These are phyloP conservation scores for Temnopleurus reevesii DNA, from an alignment of 53 echinoderm and acorn worm species.

Conservation along the genomic window DNA sequence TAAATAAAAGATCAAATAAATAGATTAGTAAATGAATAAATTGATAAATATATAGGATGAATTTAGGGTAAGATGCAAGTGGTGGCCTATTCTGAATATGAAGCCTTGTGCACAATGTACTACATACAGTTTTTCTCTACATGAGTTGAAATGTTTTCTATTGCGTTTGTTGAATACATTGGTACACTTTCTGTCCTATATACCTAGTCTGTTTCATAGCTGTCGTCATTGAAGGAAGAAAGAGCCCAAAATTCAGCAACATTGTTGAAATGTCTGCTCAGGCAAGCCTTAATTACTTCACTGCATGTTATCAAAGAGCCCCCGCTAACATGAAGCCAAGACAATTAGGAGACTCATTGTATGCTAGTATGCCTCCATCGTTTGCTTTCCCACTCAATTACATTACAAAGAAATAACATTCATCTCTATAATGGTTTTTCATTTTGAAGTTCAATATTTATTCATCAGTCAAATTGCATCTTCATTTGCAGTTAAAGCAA, in stretches of 20 bases:
- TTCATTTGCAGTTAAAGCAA: background rate
- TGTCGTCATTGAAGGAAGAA: background rate
- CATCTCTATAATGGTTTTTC: background rate
- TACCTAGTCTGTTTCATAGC: background rate
- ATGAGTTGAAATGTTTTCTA: too few relatives aligned
- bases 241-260: background rate
- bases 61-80: too few relatives aligned
- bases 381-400: background rate
- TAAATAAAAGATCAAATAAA: too few relatives aligned
- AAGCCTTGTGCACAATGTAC: too few relatives aligned
- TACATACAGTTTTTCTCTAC: too few relatives aligned
- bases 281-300: slow-evolving; percentile 19
- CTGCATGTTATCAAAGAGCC: slow-evolving; percentile 14
- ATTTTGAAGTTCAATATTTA: background rate
- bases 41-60: too few relatives aligned
- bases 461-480: background rate
- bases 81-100: too few relatives aligned
- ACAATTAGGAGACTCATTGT: slow-evolving; percentile 26
- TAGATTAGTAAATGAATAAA: too few relatives aligned
- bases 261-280: slow-evolving; percentile 48
- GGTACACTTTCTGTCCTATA: background rate
- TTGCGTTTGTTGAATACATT: too few relatives aligned
- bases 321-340: slow-evolving; percentile 54
- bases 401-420: slow-evolving; percentile 8
- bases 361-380: slow-evolving; percentile 7